Evolutionary conservation across 2,113 vertebrate genomes (phyloP).

Genomic region (Apaloderma vittatum): DNA sequence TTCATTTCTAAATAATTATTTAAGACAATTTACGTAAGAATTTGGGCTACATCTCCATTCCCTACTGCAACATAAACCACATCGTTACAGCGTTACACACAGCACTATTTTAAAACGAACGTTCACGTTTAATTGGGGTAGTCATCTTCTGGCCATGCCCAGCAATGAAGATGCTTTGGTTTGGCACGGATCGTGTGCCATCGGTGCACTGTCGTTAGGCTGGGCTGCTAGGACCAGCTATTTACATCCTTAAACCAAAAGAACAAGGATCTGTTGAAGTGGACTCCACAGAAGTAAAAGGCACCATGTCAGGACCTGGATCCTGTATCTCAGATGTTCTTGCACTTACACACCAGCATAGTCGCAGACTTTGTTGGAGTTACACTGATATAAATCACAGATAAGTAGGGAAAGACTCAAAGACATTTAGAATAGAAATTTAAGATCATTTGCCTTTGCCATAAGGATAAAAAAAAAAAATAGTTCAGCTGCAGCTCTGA

Average conservation of each 20-base stretch:
- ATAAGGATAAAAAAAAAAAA: background rate
- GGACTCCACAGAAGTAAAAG: background rate
- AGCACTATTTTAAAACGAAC: background rate
- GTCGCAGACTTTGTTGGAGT: background rate
- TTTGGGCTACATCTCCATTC: background rate
- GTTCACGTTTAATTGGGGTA: background rate
- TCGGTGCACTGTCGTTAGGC: background rate
- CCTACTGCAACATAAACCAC: background rate
- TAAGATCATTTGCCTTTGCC: background rate
- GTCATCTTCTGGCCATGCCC: background rate
- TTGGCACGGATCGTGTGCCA: accelerated
- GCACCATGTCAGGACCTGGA: background rate
- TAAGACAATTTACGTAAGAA: background rate
- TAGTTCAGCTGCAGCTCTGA: background rate
- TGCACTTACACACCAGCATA: background rate
- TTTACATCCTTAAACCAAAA: background rate
- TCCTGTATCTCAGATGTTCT: background rate
- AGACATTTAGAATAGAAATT: background rate
- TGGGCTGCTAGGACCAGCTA: background rate
- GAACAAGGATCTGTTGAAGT: background rate
- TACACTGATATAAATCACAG: background rate
- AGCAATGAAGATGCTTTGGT: background rate
- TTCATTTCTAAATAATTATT: slow-evolving; percentile 10
- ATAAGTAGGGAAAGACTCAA: background rate
- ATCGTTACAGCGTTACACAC: background rate